phyloP scores from a whole-genome alignment of 2,113 vertebrate genomes.

The Plecturocebus donacophilus region DNA sequence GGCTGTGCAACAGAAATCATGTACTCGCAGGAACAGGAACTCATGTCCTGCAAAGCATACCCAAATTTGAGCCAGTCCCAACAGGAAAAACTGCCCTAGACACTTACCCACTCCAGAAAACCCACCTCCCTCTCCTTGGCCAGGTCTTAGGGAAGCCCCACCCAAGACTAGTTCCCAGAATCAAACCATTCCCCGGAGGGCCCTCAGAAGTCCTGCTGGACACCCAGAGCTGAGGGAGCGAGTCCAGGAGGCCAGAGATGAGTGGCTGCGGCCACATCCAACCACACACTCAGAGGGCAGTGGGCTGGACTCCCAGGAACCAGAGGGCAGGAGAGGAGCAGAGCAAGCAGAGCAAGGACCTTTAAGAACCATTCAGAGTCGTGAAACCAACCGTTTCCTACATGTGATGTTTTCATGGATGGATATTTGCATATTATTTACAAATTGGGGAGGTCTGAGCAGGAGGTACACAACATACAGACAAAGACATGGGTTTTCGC shows the following conservation, averaged over 20 bases:
- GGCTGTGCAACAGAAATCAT: conserved; percentile 33
- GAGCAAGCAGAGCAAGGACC: conserved; percentile 73
- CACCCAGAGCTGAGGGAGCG: neutral
- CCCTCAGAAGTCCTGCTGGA: neutral
- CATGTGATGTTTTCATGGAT: conserved; percentile 90
- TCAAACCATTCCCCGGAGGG: neutral
- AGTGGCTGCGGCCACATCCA: neutral
- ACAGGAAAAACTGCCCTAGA: neutral
- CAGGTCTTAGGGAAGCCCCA: neutral
- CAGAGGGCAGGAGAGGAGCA: neutral
- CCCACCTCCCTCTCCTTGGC: neutral
- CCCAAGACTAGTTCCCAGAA: neutral
- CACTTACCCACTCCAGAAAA: neutral
- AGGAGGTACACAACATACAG: conserved; percentile 87
- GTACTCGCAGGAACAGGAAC: neutral
- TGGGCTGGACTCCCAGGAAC: neutral
- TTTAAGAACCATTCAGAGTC: conserved; percentile 83
- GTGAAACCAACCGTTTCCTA: conserved; percentile 91
- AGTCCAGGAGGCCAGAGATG: conserved; percentile 35
- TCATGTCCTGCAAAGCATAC: neutral
- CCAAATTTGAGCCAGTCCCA: neutral
- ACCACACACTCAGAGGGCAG: neutral
- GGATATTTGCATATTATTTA: conserved; percentile 85
- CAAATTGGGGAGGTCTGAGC: conserved; percentile 81
- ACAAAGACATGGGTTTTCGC: conserved; percentile 88